A percentile compares a stretch with the other conserved stretches of the same genome.
These are phyloP conservation scores for Drosophila borborema DNA, from an alignment of 2,888 invertebrate species.

Conservation along the genomic window DNA sequence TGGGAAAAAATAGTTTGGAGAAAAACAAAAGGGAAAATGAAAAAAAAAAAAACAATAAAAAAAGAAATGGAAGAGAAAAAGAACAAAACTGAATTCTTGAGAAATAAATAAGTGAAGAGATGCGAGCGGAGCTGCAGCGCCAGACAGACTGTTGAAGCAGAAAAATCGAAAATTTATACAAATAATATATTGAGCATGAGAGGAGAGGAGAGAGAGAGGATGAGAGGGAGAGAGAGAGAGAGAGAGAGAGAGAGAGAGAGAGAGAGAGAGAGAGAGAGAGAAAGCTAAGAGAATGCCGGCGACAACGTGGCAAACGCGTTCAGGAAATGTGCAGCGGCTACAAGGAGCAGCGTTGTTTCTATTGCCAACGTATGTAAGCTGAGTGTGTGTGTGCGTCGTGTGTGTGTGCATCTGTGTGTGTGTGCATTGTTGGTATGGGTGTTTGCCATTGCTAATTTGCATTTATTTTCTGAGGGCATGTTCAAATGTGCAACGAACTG, in stretches of 20 bases:
- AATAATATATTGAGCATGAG: conserved; percentile 79
- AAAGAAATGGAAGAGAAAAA: background rate
- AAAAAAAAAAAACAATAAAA: conserved; percentile 1
- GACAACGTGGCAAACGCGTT: conserved; percentile 52
- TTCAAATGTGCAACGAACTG: conserved; percentile 82
- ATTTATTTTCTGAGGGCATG: conserved; percentile 79
- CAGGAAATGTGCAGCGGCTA: conserved; percentile 72
- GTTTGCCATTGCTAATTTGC: conserved; percentile 73
- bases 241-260: conserved; percentile 23
- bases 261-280: background rate
- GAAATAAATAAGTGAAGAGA: conserved; percentile 75
- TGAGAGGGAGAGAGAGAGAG: conserved; percentile 25
- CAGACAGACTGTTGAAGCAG: conserved; percentile 76
- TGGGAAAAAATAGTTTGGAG: conserved; percentile 58
- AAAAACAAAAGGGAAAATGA: conserved; percentile 11
- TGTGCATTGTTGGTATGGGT: conserved; percentile 33
- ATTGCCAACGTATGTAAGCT: conserved; percentile 43
- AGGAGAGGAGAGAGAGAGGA: too few relatives aligned
- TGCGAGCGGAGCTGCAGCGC: conserved; percentile 33
- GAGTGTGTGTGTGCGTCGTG: background rate
- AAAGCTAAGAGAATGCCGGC: conserved; percentile 41
- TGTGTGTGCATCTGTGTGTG: conserved; percentile 21
- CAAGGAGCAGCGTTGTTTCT: conserved; percentile 63
- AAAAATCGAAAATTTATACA: conserved; percentile 80
- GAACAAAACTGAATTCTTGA: conserved; percentile 72